Base-by-base conservation (phyloP, 1,140 invertebrate species). In the Papilio polytes region DNA sequence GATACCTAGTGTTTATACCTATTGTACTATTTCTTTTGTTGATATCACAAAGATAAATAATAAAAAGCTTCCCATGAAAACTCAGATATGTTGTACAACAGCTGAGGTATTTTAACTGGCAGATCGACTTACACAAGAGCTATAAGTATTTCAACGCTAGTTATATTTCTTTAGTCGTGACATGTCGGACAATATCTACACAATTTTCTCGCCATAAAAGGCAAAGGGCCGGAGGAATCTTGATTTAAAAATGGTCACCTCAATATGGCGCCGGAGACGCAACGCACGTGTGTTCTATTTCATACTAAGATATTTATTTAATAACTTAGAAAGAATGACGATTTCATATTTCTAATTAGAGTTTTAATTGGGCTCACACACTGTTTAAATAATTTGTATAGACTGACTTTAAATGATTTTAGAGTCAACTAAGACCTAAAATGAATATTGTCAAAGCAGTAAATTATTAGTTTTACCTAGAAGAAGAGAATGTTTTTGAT, bases 221-320 rank as follows among this genome's bases (percentile, higher is more conserved):
- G 78, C 46, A 46, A 76, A 76, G 81, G 81, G 81, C 78, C 78
- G 79, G 22, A 80, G 73, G 56, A 80, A 82, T 83, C 82, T 80
- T 83, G 82, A 83, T 83, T 80, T 80, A 80, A 83, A 78, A 80
- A 80, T 80, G 82, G 82, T 76, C 51, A 3, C 74, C 76, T 66
- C 77, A 81, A 83, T 78, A 83, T 80, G 82, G 80, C 53, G 59
- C n/a, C 77, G 80, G 36, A 41, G 36, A 41, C 36, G 36, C 36
- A 41, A 72, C 72, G 66, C 82, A 83, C 82, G 82, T 83, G 82
- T 70, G 74, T 74, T 59, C 82, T 44, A 78, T 22, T 83, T 83
- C 80, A 22, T n/a, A 36, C 72, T 76, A 46, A 51, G 76, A 77
- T 48, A 22, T 56, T 74, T 70, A 70, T 70, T 70, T 70, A 70